A percentile compares a stretch with the other conserved stretches of the same genome.
Conservation (phyloP, 2,797 vertebrate species). For the Mus minutoides region DNA sequence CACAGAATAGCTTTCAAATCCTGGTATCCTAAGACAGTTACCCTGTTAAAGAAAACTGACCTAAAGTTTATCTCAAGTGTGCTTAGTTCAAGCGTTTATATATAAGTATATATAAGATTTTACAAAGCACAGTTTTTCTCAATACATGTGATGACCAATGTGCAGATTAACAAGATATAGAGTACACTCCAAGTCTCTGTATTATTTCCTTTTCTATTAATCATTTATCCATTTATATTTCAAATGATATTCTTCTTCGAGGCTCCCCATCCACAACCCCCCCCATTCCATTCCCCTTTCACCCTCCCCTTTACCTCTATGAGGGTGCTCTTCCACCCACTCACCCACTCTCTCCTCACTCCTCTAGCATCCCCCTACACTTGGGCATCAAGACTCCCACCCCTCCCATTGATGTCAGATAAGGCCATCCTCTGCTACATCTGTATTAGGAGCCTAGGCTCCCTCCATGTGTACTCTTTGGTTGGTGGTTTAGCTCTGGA, state of each 20-base stretch:
- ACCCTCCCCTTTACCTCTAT: not conserved
- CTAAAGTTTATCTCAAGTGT: not conserved
- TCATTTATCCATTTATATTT: not conserved
- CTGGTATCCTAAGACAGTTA: not conserved
- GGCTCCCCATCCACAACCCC: not conserved
- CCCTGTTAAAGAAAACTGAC: not conserved
- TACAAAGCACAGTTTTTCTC: slow-evolving; percentile 39
- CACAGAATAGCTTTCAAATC: not conserved
- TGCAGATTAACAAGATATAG: not conserved
- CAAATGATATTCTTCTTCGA: not conserved
- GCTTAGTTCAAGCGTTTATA: too few relatives aligned
- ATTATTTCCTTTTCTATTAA: not conserved
- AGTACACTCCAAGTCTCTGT: not conserved
- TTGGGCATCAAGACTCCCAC: not conserved
- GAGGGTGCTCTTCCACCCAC: not conserved
- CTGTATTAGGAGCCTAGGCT: not conserved
- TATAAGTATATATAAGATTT: too few relatives aligned
- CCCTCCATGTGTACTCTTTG: too few relatives aligned
- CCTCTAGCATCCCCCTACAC: not conserved
- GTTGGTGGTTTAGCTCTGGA: too few relatives aligned
- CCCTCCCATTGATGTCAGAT: not conserved
- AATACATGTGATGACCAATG: not conserved
- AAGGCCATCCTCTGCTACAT: not conserved
- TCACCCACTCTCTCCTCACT: not conserved
- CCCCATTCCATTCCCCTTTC: not conserved